Conservation (phyloP, 1,140 invertebrate genomes). For the Nautilus pompilius region DNA sequence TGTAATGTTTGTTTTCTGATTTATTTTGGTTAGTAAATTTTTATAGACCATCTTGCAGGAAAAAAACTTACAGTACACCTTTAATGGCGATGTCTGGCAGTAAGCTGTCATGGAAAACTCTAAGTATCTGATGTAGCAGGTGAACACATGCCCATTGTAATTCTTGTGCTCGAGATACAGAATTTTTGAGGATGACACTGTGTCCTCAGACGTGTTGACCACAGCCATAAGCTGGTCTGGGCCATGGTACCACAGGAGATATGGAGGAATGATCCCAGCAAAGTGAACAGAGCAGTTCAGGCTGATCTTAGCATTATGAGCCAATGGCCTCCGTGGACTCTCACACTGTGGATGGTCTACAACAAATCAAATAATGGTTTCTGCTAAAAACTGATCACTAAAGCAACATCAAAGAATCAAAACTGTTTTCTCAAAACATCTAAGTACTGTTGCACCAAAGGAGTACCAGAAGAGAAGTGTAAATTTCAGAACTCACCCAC, state of each 20-base stretch:
- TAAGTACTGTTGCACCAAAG: too few species aligned
- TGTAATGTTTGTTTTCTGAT: too few species aligned
- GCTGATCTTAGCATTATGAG: neutral
- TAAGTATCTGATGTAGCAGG: neutral
- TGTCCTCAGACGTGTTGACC: neutral
- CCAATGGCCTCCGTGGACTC: neutral
- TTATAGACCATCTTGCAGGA: too few species aligned
- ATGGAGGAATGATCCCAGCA: neutral
- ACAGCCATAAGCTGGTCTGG: neutral
- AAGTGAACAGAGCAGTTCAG: neutral
- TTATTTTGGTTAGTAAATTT: too few species aligned
- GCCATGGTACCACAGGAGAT: slow-evolving; percentile 1
- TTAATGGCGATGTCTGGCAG: neutral
- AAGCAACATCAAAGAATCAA: too few species aligned
- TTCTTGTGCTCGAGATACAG: neutral
- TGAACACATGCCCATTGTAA: neutral
- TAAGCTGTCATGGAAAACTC: neutral
- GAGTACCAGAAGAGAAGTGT: too few species aligned
- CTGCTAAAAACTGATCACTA: too few species aligned
- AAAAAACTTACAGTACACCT: neutral
- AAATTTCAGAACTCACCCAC: too few species aligned
- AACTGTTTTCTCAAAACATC: too few species aligned
- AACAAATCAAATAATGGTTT: neutral
- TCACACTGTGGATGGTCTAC: neutral
- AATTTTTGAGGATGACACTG: neutral